Evolutionary conservation across 2,797 vertebrate genomes (phyloP), one percentile per base, ranked within the genome.

Genomic region (Octomys mimax): DNA sequence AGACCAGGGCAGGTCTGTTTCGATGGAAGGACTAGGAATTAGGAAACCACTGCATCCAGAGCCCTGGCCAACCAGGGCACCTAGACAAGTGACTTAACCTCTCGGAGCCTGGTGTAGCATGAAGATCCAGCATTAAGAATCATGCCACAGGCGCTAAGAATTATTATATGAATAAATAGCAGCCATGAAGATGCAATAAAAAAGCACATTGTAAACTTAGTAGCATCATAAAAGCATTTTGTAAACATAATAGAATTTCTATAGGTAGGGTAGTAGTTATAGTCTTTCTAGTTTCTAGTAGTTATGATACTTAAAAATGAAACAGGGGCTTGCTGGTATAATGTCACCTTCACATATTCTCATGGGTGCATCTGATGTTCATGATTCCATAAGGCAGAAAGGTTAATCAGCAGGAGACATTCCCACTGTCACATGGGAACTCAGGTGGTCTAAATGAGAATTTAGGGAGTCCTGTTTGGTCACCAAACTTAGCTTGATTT

Each of bases 401-500:
- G 31, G 54, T 87, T 62, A 21, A 24, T 70, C 36, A 81, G 42
- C 52, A 95, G 64, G 70, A 82, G 92, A 73, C 22, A n/a, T 9
- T 26, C 2, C 1, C 7, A 33, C 1, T 7, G 0, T 62, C 49
- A 73, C n/a, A 6, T 57, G 59, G n/a, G 52, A 39, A 89, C 39
- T 68, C 87, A 82, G 24, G 33, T 87, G 19, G 64, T 36, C 81
- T 68, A 16, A 31, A 61, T 14, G 64, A 80, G 77, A 77, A 28
- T 64, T 52, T 64, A 61, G 79, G 89, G 79, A 91, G 36, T 24
- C 31, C 66, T 91, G 28, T 62, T 86, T 87, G 64, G 33, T 87
- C 78, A 73, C 70, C 82, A 92, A 42, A 64, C 61, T 92, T 79
- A 93, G 52, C 46, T 42, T 80, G 46, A 42, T 88, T 93, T 92